Conservation (phyloP, 2,888 invertebrate genomes). For the Tipula lateralis region DNA sequence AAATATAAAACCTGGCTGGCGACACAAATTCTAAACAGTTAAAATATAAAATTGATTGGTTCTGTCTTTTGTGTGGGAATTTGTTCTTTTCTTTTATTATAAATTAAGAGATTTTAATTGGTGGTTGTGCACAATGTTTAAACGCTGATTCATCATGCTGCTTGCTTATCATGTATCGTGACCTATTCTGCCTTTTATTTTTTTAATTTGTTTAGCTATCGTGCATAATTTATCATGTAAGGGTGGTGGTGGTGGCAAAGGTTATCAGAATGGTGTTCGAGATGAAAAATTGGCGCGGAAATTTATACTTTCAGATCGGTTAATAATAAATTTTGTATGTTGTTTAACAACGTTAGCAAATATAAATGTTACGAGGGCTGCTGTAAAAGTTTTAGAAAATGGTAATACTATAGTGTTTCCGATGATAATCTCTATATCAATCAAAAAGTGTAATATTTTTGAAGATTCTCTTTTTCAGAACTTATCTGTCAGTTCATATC, state of each 20-base stretch:
- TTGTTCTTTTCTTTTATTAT: background rate
- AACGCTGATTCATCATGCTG: background rate
- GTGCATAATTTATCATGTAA: background rate
- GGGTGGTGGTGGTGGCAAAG: background rate
- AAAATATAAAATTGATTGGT: constrained; percentile 11
- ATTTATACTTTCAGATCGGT: too few species aligned
- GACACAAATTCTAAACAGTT: constrained; percentile 9
- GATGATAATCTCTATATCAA: too few species aligned
- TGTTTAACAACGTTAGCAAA: too few species aligned
- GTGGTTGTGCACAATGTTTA: background rate
- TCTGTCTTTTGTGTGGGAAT: background rate
- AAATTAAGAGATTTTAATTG: background rate
- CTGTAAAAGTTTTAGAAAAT: too few species aligned
- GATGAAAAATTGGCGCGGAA: too few species aligned
- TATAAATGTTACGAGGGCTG: too few species aligned
- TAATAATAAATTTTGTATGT: too few species aligned
- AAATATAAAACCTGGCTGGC: background rate
- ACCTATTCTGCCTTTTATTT: background rate
- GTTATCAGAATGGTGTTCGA: background rate
- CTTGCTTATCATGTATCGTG: background rate
- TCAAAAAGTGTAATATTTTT: too few species aligned
- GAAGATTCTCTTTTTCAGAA: too few species aligned
- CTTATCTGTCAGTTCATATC: too few species aligned
- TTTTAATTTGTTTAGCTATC: background rate
- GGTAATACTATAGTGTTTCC: too few species aligned